A percentile compares a stretch with the other conserved stretches of the same genome.
Evolutionary conservation across 2,113 vertebrate species (phyloP).

Genomic region (Numida meleagris): DNA sequence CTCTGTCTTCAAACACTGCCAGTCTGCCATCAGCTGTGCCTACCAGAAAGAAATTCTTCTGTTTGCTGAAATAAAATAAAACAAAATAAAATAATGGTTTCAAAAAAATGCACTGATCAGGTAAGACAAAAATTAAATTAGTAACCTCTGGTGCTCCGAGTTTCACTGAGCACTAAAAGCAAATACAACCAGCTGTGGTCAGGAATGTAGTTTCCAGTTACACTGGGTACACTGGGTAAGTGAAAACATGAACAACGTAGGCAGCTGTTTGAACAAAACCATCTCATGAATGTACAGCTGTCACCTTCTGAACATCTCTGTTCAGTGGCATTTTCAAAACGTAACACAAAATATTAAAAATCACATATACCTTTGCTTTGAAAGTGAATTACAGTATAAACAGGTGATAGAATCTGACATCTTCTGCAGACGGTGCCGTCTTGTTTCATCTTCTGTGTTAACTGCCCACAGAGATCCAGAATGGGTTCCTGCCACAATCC

Average conservation of each 20-base stretch:
- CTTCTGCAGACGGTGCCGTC: slow-evolving; percentile 82
- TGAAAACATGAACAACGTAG: background rate
- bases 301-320: background rate
- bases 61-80: slow-evolving; percentile 82
- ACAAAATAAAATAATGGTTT: slow-evolving; percentile 42
- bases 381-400: slow-evolving; percentile 83
- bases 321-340: background rate
- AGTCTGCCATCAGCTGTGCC: slow-evolving; percentile 91
- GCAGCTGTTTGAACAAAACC: background rate
- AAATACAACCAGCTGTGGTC: background rate
- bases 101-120: background rate
- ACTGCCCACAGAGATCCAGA: slow-evolving; percentile 86
- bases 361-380: slow-evolving; percentile 78
- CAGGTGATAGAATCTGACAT: slow-evolving; percentile 91
- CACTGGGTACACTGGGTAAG: background rate
- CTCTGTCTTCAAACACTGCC: slow-evolving; percentile 89
- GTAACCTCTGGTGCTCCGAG: background rate
- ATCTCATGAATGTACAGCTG: background rate
- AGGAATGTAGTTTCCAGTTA: background rate
- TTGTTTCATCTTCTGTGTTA: slow-evolving; percentile 73
- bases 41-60: slow-evolving; percentile 88
- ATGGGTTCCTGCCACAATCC: slow-evolving; percentile 92
- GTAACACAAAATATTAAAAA: background rate
- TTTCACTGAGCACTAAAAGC: background rate
- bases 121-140: background rate